Evolutionary conservation across 2,113 vertebrate genomes (phyloP), one percentile per base, ranked within the genome.

Genomic region (Hippocampus zosterae): DNA sequence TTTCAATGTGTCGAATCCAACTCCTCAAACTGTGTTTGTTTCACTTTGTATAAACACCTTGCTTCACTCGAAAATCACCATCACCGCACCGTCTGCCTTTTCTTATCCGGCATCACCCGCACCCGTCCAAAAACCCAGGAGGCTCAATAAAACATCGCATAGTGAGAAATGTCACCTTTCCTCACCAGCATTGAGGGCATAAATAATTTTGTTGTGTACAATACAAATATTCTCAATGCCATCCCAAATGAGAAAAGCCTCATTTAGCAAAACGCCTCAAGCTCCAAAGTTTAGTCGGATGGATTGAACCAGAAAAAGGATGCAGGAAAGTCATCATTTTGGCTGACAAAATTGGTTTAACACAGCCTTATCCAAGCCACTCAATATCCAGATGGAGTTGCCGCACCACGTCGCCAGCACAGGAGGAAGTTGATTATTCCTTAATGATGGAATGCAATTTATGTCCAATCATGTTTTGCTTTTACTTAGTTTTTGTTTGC

Each of bases 81-180:
- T 63, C 11, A 15, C 23, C 1, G 12, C 37, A 23, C 42, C 55
- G 27, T 3, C 37, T 63, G 61, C 61, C 61, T 64, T 42, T 23
- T 42, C 61, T 64, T 1, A 64, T 63, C 61, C 37, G 12, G 2
- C 29, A 40, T 37, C 40, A 41, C 40, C 40, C 4, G 21, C 5
- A 10, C 37, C 8, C 11, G 6, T 6, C 5, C 42, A 42, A 63
- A 63, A 19, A 9, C 12, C 40, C 37, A 23, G 21, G 5, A 42
- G 61, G 40, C 40, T 64, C 61, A 23, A 41, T 64, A 42, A 64
- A 64, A 41, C 61, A 42, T 64, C 10, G 11, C 61, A 63, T 23
- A 21, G 21, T 62, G 33, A 40, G 60, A 62, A 40, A 64, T 64
- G 61, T 44, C 61, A 42, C 61, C 10, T 44, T 40, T 42, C 40